A percentile compares a stretch with the other conserved stretches of the same genome.
Evolutionary conservation across 2,113 vertebrate species (phyloP).

Genomic region (Archilochus colubris): DNA sequence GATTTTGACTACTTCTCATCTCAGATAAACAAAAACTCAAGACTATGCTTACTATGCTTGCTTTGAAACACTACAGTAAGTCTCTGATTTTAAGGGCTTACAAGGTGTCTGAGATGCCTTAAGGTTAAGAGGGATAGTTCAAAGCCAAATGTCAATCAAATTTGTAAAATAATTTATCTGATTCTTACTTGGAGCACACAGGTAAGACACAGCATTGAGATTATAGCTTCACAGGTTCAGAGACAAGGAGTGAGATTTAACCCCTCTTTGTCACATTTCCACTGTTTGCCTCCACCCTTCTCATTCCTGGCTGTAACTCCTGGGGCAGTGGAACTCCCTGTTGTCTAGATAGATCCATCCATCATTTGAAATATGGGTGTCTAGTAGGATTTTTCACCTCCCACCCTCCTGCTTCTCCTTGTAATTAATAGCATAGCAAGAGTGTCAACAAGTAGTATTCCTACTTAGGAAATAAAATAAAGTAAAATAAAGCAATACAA

Average conservation of each 20-base stretch:
- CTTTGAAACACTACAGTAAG: background rate
- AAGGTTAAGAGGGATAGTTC: background rate
- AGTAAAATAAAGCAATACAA: background rate
- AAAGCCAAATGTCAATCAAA: background rate
- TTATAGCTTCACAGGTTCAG: background rate
- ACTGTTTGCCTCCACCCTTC: background rate
- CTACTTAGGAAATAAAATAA: background rate
- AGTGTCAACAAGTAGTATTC: background rate
- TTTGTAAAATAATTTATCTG: background rate
- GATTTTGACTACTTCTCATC: background rate
- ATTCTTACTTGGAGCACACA: background rate
- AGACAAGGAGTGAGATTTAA: background rate
- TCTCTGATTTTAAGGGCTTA: background rate
- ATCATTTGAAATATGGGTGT: background rate
- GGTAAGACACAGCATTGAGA: background rate
- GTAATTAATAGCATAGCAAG: background rate
- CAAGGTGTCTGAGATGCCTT: background rate
- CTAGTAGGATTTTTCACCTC: background rate
- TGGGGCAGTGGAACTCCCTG: background rate
- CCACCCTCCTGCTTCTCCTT: background rate
- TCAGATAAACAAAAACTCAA: background rate
- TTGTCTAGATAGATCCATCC: background rate
- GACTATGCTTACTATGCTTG: rapidly evolving
- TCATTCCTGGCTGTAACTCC: background rate
- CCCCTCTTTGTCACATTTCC: background rate